phyloP scores from a whole-genome alignment of 1,140 invertebrate species.

The Papilio machaon region DNA sequence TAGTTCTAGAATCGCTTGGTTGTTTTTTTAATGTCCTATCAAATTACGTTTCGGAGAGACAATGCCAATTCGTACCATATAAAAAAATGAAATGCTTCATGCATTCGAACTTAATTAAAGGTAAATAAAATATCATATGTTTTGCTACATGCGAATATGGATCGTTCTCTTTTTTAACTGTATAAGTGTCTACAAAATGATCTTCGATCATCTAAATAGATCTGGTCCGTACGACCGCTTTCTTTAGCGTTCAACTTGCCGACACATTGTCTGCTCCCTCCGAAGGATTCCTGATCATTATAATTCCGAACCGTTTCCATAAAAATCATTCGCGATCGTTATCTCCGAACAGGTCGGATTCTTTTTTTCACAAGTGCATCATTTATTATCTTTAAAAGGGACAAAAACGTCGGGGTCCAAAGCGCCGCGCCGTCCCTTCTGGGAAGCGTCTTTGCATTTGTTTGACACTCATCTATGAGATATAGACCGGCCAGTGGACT shows the following conservation, averaged over 20 bases:
- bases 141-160: not conserved
- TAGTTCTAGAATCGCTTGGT: not conserved
- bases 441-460: conserved; percentile 71
- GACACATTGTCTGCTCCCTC: conserved; percentile 79
- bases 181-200: not conserved
- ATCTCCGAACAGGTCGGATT: conserved; percentile 80
- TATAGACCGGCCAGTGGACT: conserved; percentile 73
- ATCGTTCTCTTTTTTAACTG: not conserved
- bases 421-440: conserved; percentile 75
- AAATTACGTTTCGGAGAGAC: conserved; percentile 24
- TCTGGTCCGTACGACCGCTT: conserved; percentile 45
- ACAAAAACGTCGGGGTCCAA: conserved; percentile 75
- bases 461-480: conserved; percentile 78
- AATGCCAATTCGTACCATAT: not conserved
- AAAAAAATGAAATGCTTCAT: conserved; percentile 22
- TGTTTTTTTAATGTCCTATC: not conserved
- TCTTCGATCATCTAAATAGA: conserved; percentile 31
- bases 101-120: not conserved
- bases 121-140: conserved; percentile 6
- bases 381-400: conserved; percentile 79
- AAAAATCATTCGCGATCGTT: conserved; percentile 80
- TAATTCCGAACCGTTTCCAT: conserved; percentile 80
- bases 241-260: conserved; percentile 58
- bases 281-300: conserved; percentile 78
- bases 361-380: conserved; percentile 74